Percentiles rank a stretch among this genome's conserved stretches.
Conservation (phyloP, 2,888 invertebrate genomes). For the Eupelmus urozonus region DNA sequence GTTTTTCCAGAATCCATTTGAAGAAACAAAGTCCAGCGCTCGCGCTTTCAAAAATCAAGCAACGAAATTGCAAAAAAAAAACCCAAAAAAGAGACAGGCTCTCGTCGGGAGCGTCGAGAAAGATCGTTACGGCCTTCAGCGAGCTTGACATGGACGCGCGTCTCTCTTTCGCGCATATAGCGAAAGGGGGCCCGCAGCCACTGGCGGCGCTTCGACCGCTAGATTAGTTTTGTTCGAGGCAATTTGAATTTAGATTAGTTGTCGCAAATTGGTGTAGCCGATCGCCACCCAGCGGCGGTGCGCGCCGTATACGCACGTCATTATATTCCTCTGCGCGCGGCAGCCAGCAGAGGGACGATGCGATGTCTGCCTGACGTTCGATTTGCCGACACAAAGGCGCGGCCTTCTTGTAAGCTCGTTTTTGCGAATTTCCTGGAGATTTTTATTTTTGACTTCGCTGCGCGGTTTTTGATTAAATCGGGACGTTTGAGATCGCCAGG, state of each 20-base stretch:
- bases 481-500: too few species aligned
- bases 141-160: background rate
- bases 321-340: constrained; percentile 27
- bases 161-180: background rate
- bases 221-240: constrained; percentile 76
- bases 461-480: too few species aligned
- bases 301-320: constrained; percentile 31
- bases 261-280: constrained; percentile 73
- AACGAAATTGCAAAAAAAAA: too few species aligned
- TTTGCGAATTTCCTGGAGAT: too few species aligned
- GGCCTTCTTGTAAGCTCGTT: background rate
- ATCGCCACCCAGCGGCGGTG: constrained; percentile 61
- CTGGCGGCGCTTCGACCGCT: constrained; percentile 26
- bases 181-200: constrained; percentile 39
- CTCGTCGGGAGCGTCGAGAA: background rate
- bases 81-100: too few species aligned
- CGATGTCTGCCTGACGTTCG: background rate
- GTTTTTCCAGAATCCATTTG: too few species aligned
- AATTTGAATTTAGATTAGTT: constrained; percentile 77
- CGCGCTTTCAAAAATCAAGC: too few species aligned
- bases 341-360: too few species aligned
- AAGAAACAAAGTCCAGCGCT: too few species aligned
- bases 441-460: too few species aligned
- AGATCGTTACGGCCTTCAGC: constrained; percentile 18
- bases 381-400: background rate